Conservation (phyloP, 2,888 invertebrate genomes). For the Apodemia zela region DNA sequence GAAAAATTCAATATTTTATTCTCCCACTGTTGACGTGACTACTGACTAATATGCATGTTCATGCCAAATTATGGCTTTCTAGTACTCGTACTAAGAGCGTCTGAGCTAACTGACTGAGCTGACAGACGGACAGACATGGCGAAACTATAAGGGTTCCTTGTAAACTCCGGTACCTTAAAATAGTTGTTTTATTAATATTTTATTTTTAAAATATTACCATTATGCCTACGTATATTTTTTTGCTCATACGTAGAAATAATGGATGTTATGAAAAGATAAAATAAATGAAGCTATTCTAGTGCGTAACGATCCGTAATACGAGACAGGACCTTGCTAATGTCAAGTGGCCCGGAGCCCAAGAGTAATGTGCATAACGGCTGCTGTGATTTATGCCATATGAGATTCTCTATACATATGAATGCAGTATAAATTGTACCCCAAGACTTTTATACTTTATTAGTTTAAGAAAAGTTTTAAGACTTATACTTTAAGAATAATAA, state of each 20-base stretch:
- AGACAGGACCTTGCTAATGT: conserved; percentile 64
- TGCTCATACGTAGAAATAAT: not conserved
- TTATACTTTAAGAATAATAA: too few relatives aligned
- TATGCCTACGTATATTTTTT: too few relatives aligned
- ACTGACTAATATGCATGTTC: too few relatives aligned
- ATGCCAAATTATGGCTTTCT: too few relatives aligned
- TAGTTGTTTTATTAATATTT: not conserved
- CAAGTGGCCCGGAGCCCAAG: conserved; percentile 64
- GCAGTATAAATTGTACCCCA: conserved; percentile 50
- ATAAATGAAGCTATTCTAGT: conserved; percentile 21
- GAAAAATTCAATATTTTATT: too few relatives aligned
- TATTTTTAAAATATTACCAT: not conserved
- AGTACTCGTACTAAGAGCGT: too few relatives aligned
- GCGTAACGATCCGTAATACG: conserved; percentile 27
- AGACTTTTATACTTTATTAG: conserved; percentile 37
- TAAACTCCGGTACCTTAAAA: too few relatives aligned
- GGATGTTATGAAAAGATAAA: not conserved
- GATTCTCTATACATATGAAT: conserved; percentile 58
- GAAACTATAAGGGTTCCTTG: too few relatives aligned
- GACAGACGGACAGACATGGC: too few relatives aligned
- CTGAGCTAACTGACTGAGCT: too few relatives aligned
- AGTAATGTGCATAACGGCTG: conserved; percentile 70
- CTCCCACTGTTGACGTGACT: too few relatives aligned
- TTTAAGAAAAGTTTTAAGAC: too few relatives aligned
- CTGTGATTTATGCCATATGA: conserved; percentile 65